These are phyloP conservation scores for Tinamus major DNA, from an alignment of 2,797 vertebrate species.

Conservation along the genomic window DNA sequence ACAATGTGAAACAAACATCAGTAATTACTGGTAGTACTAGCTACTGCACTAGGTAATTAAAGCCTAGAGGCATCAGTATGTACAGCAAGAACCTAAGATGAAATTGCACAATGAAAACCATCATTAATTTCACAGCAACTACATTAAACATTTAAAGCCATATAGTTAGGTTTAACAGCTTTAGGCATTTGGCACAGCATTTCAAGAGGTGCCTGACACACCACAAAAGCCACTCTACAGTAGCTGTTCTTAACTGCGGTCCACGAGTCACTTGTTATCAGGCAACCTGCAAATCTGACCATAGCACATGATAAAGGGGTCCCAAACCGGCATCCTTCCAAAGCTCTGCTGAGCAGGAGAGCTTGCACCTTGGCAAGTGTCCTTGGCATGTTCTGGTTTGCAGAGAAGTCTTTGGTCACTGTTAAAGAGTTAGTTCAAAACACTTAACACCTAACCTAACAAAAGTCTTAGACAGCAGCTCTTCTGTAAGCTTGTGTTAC, in stretches of 20 bases:
- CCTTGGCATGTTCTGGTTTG: not conserved
- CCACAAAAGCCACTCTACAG: not conserved
- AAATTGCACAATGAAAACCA: constrained; percentile 13
- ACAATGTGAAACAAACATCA: not conserved
- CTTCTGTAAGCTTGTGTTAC: not conserved
- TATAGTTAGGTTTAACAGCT: not conserved
- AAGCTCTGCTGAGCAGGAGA: not conserved
- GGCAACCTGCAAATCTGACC: not conserved
- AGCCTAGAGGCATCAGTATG: constrained; percentile 25
- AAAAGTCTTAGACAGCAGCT: not conserved
- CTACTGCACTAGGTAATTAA: not conserved
- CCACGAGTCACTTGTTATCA: not conserved
- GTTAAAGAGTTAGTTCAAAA: not conserved
- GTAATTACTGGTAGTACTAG: constrained; percentile 24
- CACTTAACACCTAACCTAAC: not conserved
- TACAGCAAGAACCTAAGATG: not conserved
- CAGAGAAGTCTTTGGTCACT: not conserved
- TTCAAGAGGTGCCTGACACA: not conserved
- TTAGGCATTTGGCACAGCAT: not conserved
- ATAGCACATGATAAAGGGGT: not conserved
- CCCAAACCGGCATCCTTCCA: not conserved
- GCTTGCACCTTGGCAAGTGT: not conserved
- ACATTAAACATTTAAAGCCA: not conserved
- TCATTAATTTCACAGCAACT: constrained; percentile 8
- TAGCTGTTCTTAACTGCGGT: not conserved